These are phyloP conservation scores for Charadrius vociferus DNA, from an alignment of 2,113 vertebrate genomes.

Conservation along the genomic window DNA sequence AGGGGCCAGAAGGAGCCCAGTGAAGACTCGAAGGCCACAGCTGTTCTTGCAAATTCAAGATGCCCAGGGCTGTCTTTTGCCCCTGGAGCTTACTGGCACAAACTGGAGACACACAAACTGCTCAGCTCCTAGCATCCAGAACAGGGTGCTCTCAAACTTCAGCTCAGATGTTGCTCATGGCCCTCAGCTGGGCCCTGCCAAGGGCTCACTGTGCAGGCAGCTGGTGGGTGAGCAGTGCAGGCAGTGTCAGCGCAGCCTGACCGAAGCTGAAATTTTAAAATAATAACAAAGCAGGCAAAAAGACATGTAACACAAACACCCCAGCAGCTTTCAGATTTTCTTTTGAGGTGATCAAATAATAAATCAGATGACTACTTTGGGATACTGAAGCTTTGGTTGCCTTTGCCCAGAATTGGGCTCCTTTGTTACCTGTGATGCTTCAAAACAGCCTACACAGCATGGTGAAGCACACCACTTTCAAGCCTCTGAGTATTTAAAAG, in stretches of 20 bases:
- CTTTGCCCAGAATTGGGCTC: background rate
- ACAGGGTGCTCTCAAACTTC: background rate
- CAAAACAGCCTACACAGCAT: background rate
- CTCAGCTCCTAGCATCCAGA: background rate
- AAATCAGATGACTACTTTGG: background rate
- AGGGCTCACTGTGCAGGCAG: fast-evolving
- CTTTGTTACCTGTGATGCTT: background rate
- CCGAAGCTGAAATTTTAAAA: background rate
- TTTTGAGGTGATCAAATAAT: background rate
- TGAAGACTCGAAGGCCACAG: fast-evolving
- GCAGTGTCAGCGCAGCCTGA: background rate
- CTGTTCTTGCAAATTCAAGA: background rate
- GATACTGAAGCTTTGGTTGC: background rate
- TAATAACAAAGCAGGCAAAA: background rate
- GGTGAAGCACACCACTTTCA: background rate
- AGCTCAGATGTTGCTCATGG: background rate
- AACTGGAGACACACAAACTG: background rate
- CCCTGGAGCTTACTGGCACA: background rate
- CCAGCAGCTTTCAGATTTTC: background rate
- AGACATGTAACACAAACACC: background rate
- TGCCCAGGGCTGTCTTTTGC: background rate
- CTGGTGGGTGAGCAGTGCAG: background rate
- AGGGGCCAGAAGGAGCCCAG: background rate
- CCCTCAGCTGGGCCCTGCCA: fast-evolving
- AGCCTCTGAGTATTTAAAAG: background rate